Percentiles rank a stretch among this genome's conserved stretches.
phyloP scores from a whole-genome alignment of 2,888 invertebrate genomes.

The Psococerastis gibbosa region DNA sequence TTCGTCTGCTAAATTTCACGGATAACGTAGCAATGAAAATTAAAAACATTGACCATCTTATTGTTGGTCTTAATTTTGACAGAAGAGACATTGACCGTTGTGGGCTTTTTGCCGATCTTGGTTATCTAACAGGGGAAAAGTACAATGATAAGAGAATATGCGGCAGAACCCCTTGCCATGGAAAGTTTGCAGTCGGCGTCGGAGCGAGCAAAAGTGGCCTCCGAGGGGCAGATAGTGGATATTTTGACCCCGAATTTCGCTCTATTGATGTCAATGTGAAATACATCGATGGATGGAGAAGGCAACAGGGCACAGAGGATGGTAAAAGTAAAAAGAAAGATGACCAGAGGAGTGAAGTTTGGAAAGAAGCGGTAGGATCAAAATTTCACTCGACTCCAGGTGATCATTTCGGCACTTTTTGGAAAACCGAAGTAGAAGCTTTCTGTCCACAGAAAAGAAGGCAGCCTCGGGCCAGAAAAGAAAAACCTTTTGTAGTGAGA shows the following conservation, averaged over 20 bases:
- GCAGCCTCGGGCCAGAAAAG: conserved; percentile 21
- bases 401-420: conserved; percentile 7
- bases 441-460: conserved; percentile 17
- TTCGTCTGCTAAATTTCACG: too few species aligned
- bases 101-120: conserved; percentile 1
- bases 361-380: neutral
- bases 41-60: too few species aligned
- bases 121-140: neutral
- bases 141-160: neutral
- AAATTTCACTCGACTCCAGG: conserved; percentile 5
- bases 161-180: neutral
- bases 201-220: neutral
- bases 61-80: neutral
- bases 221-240: too few species aligned
- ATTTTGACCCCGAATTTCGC: neutral
- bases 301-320: neutral
- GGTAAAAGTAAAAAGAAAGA: neutral
- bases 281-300: neutral
- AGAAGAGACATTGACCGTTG: neutral
- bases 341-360: neutral
- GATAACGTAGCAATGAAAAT: too few species aligned
- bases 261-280: neutral
- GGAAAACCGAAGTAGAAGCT: conserved; percentile 13
- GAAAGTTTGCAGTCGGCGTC: neutral
- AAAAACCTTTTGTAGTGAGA: too few species aligned